These are phyloP conservation scores for Dioctria rufipes DNA, from an alignment of 2,888 invertebrate species.

Conservation along the genomic window DNA sequence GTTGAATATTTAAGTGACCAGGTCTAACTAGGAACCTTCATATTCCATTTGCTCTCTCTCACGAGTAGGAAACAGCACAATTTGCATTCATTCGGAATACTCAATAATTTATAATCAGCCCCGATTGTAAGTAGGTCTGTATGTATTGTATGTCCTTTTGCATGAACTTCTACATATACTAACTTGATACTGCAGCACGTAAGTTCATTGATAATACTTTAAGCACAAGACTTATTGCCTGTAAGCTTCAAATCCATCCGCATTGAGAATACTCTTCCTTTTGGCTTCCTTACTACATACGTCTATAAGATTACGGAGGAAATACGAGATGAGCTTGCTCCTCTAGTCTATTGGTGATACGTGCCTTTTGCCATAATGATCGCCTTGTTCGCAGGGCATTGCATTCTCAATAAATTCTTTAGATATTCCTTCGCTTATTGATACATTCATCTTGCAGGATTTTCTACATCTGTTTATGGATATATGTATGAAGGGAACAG, in stretches of 20 bases:
- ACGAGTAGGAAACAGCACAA: not conserved
- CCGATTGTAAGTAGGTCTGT: not conserved
- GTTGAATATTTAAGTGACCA: too few relatives aligned
- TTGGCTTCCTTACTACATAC: not conserved
- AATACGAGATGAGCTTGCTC: constrained; percentile 33
- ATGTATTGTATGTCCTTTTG: not conserved
- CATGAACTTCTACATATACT: not conserved
- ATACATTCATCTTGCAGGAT: constrained; percentile 9
- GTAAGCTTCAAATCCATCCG: constrained; percentile 41
- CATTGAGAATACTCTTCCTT: constrained; percentile 2
- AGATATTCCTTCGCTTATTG: not conserved
- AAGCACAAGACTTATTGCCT: constrained; percentile 42
- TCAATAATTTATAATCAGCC: not conserved
- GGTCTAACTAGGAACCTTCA: not conserved
- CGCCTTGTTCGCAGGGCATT: not conserved
- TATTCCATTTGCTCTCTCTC: constrained; percentile 5
- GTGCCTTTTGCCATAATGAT: constrained; percentile 16
- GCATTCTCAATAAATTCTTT: not conserved
- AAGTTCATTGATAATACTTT: not conserved
- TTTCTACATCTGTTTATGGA: not conserved
- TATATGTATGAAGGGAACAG: too few relatives aligned
- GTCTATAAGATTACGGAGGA: constrained; percentile 11
- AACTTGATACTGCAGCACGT: not conserved
- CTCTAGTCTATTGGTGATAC: constrained; percentile 30
- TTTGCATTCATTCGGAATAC: constrained; percentile 27